Percentiles rank a stretch among this genome's conserved stretches.
These are phyloP conservation scores for Tanypteryx hageni DNA, from an alignment of 2,888 invertebrate genomes.

Conservation along the genomic window DNA sequence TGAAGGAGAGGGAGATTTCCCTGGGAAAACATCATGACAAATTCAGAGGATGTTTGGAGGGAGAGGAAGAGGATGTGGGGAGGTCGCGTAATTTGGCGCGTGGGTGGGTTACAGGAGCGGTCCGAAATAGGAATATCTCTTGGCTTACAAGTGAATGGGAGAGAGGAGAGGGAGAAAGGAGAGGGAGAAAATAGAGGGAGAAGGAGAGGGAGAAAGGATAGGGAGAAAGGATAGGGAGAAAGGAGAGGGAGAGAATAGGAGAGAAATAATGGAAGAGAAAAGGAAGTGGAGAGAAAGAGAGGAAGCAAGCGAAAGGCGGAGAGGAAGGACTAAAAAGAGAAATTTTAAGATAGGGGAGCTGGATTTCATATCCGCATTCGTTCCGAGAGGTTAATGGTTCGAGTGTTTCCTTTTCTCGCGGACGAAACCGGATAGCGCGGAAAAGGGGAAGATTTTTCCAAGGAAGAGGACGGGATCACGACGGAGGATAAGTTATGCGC, in stretches of 20 bases:
- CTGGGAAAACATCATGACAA: conserved; percentile 32
- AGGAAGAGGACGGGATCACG: neutral
- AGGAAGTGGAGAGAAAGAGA: no score
- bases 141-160: no score
- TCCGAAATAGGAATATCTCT: no score
- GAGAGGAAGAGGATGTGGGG: neutral
- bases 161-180: no score
- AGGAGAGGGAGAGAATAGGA: no score
- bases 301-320: neutral
- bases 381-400: neutral
- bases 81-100: neutral
- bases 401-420: neutral
- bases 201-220: no score
- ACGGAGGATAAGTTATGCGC: neutral
- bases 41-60: conserved; percentile 7
- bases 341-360: neutral
- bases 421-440: neutral
- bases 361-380: conserved; percentile 5
- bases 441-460: neutral
- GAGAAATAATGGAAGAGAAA: no score
- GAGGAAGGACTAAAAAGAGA: neutral
- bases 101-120: neutral
- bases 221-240: no score
- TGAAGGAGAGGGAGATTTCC: neutral
- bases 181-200: no score